A percentile compares a stretch with the other conserved stretches of the same genome.
These are phyloP conservation scores for Rambutsinella grinnellia DNA, from an alignment of 2,888 invertebrate genomes.

Conservation along the genomic window DNA sequence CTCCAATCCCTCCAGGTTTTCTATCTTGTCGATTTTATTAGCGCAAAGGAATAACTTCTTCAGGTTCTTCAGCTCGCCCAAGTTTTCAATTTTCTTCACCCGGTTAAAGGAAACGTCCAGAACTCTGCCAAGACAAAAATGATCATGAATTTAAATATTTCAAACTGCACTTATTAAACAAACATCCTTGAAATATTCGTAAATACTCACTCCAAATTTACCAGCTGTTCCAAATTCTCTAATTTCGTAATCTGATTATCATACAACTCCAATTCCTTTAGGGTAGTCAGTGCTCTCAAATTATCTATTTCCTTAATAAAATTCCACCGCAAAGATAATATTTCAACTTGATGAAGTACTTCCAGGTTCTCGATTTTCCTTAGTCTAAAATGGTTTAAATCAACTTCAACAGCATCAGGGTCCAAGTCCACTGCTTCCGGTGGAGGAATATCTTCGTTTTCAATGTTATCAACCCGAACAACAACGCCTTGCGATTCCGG, in stretches of 20 bases:
- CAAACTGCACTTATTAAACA: not conserved
- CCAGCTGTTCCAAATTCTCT: constrained; percentile 87
- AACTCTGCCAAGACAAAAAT: constrained; percentile 74
- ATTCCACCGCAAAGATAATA: constrained; percentile 93
- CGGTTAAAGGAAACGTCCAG: constrained; percentile 97
- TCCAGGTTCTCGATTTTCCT: constrained; percentile 88
- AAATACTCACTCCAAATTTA: constrained; percentile 86
- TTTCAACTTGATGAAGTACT: constrained; percentile 80
- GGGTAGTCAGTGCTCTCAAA: constrained; percentile 79
- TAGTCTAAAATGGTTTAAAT: constrained; percentile 90
- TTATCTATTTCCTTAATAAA: constrained; percentile 95
- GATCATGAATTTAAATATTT: not conserved
- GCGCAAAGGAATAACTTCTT: constrained; percentile 89
- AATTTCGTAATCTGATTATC: constrained; percentile 96
- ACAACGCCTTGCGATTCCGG: not conserved
- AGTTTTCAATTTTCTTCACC: constrained; percentile 85
- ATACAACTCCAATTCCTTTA: constrained; percentile 92
- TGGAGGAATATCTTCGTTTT: too few species aligned
- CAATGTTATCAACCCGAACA: not conserved
- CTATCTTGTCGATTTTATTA: constrained; percentile 88
- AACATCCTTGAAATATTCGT: not conserved
- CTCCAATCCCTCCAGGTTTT: constrained; percentile 85
- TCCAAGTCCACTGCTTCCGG: constrained; percentile 73
- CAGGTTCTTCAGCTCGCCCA: constrained; percentile 81
- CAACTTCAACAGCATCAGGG: constrained; percentile 80